Evolutionary conservation across 1,140 invertebrate genomes (phyloP).

Genomic region (Centruroides vittatus): DNA sequence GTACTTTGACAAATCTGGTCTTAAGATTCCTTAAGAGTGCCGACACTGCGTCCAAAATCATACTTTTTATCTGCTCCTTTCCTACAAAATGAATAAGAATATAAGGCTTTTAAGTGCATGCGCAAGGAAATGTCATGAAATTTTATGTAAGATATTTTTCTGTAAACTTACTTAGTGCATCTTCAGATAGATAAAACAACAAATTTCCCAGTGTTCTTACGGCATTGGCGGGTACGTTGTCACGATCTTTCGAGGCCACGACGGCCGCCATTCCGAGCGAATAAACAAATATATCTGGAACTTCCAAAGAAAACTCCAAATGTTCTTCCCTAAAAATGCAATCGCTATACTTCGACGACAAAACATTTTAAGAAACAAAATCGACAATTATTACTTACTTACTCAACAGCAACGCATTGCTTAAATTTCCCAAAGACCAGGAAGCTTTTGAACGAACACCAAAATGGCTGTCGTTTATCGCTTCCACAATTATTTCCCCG

Average conservation of each 20-base stretch:
- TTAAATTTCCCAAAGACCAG: slow-evolving; percentile 70
- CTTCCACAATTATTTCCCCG: slow-evolving; percentile 45
- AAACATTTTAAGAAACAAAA: neutral
- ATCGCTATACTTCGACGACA: slow-evolving; percentile 3
- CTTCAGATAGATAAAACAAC: slow-evolving; percentile 43
- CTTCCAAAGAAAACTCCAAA: slow-evolving; percentile 41
- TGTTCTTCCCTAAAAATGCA: slow-evolving; percentile 14
- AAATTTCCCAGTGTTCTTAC: slow-evolving; percentile 66
- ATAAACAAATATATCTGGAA: slow-evolving; percentile 48
- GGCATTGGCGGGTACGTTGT: slow-evolving; percentile 56
- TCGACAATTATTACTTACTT: slow-evolving; percentile 28
- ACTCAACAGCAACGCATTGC: slow-evolving; percentile 53
- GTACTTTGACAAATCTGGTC: slow-evolving; percentile 57
- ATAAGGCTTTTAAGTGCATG: no score
- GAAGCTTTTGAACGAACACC: slow-evolving; percentile 58
- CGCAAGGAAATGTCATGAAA: no score
- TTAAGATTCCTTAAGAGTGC: slow-evolving; percentile 49
- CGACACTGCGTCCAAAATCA: slow-evolving; percentile 36
- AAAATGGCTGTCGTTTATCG: slow-evolving; percentile 44
- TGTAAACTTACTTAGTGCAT: slow-evolving; percentile 31
- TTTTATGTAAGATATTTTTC: no score
- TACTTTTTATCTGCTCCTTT: slow-evolving; percentile 30
- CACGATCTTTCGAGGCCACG: slow-evolving; percentile 48
- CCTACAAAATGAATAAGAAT: slow-evolving; percentile 7
- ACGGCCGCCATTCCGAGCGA: slow-evolving; percentile 49